phyloP scores from a whole-genome alignment of 2,888 invertebrate species.

The Pristionchus maxplancki region DNA sequence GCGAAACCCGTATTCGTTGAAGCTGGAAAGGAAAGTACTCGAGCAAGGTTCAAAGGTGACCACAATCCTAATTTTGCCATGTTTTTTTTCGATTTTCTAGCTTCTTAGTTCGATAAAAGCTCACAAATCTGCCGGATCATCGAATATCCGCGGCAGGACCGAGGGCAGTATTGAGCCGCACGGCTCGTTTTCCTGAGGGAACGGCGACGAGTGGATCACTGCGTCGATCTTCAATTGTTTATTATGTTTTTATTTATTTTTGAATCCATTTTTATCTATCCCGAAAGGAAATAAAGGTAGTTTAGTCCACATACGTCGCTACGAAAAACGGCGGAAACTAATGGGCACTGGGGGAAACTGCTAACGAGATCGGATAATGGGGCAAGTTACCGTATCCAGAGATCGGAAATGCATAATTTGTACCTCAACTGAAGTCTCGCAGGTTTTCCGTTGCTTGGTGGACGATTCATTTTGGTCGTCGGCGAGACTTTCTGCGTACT shows the following conservation, averaged over 20 bases:
- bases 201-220: constrained; percentile 62
- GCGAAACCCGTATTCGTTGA: constrained; percentile 98
- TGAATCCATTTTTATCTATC: neutral
- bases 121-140: constrained; percentile 60
- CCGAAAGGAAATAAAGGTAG: too few species aligned
- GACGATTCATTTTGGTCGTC: constrained; percentile 62
- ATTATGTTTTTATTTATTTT: neutral
- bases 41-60: too few species aligned
- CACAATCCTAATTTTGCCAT: neutral
- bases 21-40: constrained; percentile 83
- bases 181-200: constrained; percentile 53
- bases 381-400: neutral
- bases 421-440: constrained; percentile 66
- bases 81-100: neutral
- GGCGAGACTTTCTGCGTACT: constrained; percentile 65
- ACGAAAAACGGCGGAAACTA: neutral
- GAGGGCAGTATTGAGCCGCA: constrained; percentile 48
- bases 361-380: neutral
- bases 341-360: neutral
- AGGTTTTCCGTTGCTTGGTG: constrained; percentile 60
- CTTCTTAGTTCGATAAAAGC: too few species aligned
- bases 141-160: constrained; percentile 43
- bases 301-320: neutral
- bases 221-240: constrained; percentile 58
- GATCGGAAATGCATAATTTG: neutral